Evolutionary conservation across 2,113 vertebrate species (phyloP).

Genomic region (Leucoraja erinaceus): DNA sequence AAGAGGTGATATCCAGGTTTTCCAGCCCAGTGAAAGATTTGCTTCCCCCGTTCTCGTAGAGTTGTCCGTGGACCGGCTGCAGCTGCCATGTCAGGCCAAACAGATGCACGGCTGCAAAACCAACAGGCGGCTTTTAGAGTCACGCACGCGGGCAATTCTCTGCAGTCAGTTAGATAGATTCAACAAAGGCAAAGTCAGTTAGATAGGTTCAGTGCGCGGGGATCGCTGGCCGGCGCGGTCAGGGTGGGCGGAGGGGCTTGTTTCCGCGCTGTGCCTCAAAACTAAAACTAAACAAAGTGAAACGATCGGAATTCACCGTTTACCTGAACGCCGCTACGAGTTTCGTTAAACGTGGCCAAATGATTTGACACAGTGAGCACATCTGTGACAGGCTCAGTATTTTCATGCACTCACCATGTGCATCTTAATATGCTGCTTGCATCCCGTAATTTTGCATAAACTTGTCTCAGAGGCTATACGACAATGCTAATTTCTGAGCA

Average conservation of each 20-base stretch:
- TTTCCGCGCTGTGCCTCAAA: no score
- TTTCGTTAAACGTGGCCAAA: not conserved
- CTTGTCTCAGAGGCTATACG: not conserved
- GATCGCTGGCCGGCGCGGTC: no score
- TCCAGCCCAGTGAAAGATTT: conserved; percentile 70
- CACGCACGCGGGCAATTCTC: not conserved
- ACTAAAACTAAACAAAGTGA: not conserved
- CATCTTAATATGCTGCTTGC: not conserved
- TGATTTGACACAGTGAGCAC: not conserved
- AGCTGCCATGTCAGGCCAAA: conserved; percentile 96
- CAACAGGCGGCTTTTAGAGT: conserved; percentile 43
- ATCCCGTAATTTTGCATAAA: not conserved
- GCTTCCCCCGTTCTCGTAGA: conserved; percentile 91
- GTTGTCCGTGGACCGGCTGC: conserved; percentile 81
- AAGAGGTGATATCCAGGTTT: conserved; percentile 69
- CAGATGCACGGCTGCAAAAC: conserved; percentile 87
- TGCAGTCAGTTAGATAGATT: conserved; percentile 2
- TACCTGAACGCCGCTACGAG: not conserved
- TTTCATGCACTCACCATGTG: conserved; percentile 10
- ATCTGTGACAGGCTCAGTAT: not conserved
- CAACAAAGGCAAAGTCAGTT: no score
- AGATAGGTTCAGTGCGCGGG: no score
- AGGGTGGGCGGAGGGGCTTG: no score
- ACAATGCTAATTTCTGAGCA: conserved; percentile 16
- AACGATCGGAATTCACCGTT: not conserved